Conservation (phyloP, 1,140 invertebrate species). For the Babylonia areolata region DNA sequence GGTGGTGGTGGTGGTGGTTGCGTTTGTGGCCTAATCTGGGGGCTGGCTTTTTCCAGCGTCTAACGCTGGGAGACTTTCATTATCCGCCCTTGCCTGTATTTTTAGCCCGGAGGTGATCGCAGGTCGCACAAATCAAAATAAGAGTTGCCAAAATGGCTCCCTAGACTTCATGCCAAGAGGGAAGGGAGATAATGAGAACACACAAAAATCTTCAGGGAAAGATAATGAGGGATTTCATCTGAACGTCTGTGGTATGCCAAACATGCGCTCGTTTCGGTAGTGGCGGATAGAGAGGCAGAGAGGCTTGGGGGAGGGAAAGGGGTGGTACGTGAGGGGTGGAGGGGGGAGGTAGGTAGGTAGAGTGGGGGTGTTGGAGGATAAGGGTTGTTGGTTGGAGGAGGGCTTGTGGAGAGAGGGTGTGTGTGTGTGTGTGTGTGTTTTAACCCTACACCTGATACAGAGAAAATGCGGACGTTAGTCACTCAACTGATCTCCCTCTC, state of each 20-base stretch:
- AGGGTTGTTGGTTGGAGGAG: too few species aligned
- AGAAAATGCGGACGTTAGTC: background rate
- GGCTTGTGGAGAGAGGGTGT: too few species aligned
- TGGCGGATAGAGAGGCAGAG: background rate
- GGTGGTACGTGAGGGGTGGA: background rate
- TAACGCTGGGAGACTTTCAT: slow-evolving; percentile 5
- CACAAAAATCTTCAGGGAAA: background rate
- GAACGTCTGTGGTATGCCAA: background rate
- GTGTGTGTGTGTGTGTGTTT: too few species aligned
- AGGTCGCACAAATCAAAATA: slow-evolving; percentile 24
- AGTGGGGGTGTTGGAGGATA: too few species aligned
- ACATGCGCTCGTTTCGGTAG: background rate
- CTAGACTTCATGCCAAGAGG: background rate
- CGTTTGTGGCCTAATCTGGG: background rate
- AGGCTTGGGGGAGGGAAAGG: background rate
- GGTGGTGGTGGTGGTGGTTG: too few species aligned
- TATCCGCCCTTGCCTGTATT: background rate
- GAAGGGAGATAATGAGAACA: slow-evolving; percentile 17
- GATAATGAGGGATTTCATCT: slow-evolving; percentile 31
- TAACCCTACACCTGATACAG: background rate
- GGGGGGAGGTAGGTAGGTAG: background rate
- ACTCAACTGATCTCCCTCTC: background rate
- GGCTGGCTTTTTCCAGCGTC: background rate
- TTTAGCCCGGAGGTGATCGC: slow-evolving; percentile 4
- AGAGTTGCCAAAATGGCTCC: slow-evolving; percentile 11